Conservation (phyloP, 2,888 invertebrate genomes). For the Metellina segmentata region DNA sequence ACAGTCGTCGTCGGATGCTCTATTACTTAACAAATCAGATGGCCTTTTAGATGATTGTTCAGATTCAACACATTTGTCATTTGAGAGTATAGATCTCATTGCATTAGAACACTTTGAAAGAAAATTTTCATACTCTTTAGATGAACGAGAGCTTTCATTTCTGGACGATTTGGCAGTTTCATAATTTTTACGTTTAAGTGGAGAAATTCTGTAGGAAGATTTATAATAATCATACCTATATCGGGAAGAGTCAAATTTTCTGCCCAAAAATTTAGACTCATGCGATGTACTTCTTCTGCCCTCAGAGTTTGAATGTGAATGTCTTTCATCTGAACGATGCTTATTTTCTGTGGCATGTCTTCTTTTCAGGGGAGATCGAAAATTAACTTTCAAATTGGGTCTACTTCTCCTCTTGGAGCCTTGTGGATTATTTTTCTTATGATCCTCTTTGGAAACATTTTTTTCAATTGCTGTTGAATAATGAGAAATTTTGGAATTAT, state of each 20-base stretch:
- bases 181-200: background rate
- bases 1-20: background rate
- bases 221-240: background rate
- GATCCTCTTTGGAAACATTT: background rate
- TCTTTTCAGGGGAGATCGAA: background rate
- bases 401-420: conserved; percentile 9
- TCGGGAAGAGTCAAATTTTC: background rate
- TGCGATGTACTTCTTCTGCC: background rate
- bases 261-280: background rate
- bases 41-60: background rate
- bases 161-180: background rate
- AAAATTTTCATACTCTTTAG: background rate
- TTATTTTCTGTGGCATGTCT: background rate
- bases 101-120: too few relatives aligned
- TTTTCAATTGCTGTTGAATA: conserved; percentile 56
- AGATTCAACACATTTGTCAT: background rate
- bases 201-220: background rate
- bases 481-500: conserved; percentile 48
- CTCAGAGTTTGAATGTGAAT: background rate
- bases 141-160: background rate
- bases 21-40: background rate
- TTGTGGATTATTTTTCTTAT: background rate
- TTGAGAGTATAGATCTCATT: background rate
- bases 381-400: conserved; percentile 9
- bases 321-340: background rate